Conservation (phyloP, 2,888 invertebrate genomes). For the Yponomeuta malinellus region DNA sequence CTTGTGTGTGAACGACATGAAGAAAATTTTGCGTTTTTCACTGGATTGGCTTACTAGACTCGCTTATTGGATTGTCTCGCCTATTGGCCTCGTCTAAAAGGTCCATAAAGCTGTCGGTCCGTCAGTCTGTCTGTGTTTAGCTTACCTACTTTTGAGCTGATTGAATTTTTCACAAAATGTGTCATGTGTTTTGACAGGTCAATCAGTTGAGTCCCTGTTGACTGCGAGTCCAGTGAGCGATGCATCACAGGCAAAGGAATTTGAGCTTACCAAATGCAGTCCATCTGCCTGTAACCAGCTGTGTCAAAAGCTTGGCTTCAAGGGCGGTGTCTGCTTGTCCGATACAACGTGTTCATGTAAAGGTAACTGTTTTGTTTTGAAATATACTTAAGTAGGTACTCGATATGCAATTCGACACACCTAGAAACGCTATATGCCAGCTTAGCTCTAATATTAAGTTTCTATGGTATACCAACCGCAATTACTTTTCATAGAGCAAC, state of each 20-base stretch:
- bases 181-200: not conserved
- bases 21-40: too few relatives aligned
- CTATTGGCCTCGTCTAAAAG: too few relatives aligned
- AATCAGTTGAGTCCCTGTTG: not conserved
- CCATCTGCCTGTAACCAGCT: not conserved
- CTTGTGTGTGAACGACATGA: too few relatives aligned
- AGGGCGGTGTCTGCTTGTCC: not conserved
- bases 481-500: slow-evolving; percentile 18
- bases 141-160: too few relatives aligned
- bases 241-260: not conserved
- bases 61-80: too few relatives aligned
- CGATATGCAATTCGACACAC: not conserved
- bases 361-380: not conserved
- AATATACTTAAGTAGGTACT: not conserved
- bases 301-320: not conserved
- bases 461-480: too few relatives aligned
- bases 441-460: too few relatives aligned
- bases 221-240: not conserved
- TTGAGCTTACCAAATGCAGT: not conserved
- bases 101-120: too few relatives aligned
- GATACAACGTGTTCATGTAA: not conserved
- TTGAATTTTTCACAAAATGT: too few relatives aligned
- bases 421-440: too few relatives aligned
- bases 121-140: too few relatives aligned
- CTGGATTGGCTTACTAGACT: too few relatives aligned